Conservation (phyloP, 2,797 vertebrate genomes). For the Bufotes viridis region DNA sequence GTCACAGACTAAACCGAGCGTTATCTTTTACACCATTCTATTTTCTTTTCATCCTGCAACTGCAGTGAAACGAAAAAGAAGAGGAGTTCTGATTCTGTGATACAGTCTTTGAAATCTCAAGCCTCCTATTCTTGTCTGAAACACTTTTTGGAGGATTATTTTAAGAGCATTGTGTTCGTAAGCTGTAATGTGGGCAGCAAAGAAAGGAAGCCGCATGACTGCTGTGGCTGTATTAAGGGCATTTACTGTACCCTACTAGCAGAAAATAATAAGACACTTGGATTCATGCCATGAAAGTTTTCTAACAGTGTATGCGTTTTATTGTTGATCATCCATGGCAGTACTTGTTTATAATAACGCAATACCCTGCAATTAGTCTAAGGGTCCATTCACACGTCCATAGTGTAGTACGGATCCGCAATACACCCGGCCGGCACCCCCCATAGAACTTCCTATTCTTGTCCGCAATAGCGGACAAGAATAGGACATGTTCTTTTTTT, state of each 20-base stretch:
- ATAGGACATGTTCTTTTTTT: no score
- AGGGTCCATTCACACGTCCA: no score
- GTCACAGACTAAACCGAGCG: neutral
- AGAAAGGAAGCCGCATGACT: neutral
- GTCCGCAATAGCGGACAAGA: no score
- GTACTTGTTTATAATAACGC: neutral
- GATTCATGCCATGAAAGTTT: neutral
- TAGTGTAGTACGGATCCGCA: no score
- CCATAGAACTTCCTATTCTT: no score
- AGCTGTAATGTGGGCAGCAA: constrained; percentile 1
- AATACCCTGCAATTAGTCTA: neutral
- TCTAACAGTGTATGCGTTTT: no score
- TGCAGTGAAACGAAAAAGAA: constrained; percentile 21
- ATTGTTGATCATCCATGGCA: no score
- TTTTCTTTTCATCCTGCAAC: constrained; percentile 27
- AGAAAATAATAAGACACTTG: constrained; percentile 34
- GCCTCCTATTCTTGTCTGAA: constrained; percentile 10
- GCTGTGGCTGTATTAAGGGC: constrained; percentile 26
- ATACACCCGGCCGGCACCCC: no score
- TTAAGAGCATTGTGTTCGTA: constrained; percentile 37
- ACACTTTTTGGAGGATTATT: constrained; percentile 39
- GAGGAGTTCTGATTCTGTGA: neutral
- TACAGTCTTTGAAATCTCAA: constrained; percentile 20
- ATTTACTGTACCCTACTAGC: constrained; percentile 3
- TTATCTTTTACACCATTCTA: constrained; percentile 21